Conservation (phyloP, 2,797 vertebrate genomes). For the Cynodonichthys magdalenae region DNA sequence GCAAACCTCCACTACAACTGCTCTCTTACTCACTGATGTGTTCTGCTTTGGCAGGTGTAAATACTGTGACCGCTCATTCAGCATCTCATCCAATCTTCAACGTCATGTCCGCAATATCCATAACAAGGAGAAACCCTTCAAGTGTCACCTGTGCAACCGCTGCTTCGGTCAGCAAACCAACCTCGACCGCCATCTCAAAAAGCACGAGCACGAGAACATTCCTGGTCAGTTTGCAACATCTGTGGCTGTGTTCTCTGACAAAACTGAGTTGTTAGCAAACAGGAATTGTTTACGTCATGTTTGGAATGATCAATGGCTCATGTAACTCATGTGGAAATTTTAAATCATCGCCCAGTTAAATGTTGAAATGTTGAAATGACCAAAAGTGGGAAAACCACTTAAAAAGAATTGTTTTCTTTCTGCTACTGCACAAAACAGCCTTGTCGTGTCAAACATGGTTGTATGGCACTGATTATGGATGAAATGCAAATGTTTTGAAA, state of each 20-base stretch:
- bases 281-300: slow-evolving; percentile 27
- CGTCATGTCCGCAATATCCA: slow-evolving; percentile 99
- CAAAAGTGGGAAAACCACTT: slow-evolving; percentile 40
- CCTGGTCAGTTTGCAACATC: slow-evolving; percentile 83
- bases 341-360: slow-evolving; percentile 34
- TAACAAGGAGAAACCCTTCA: slow-evolving; percentile 99
- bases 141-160: slow-evolving; percentile 98
- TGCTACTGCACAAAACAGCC: slow-evolving; percentile 21
- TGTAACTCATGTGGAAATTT: slow-evolving; percentile 31
- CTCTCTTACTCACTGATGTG: background rate
- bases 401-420: slow-evolving; percentile 42
- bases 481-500: slow-evolving; percentile 26
- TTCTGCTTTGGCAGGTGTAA: slow-evolving; percentile 89
- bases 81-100: slow-evolving; percentile 99
- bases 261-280: slow-evolving; percentile 28
- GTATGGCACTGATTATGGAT: slow-evolving; percentile 3
- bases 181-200: slow-evolving; percentile 98
- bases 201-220: slow-evolving; percentile 96
- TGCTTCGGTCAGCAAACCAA: slow-evolving; percentile 99
- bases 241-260: slow-evolving; percentile 22
- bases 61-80: slow-evolving; percentile 99
- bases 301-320: slow-evolving; percentile 38
- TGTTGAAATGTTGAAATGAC: slow-evolving; percentile 32
- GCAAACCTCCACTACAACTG: background rate
- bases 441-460: slow-evolving; percentile 15